Base-by-base conservation (phyloP, 2,888 invertebrate species). In the Spisula solida region DNA sequence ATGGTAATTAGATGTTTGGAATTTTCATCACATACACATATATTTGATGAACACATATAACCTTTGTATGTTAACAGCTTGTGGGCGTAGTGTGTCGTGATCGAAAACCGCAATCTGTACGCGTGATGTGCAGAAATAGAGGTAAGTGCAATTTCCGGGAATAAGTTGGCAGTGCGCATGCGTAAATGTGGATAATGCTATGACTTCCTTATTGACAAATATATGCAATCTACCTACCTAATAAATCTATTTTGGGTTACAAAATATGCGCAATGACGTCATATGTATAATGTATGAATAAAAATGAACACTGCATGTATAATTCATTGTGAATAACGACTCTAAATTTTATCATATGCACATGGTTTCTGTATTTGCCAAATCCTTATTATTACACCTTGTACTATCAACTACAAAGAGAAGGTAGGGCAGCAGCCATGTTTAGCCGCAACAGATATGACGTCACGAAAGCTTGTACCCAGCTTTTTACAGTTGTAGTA, bases 221-320 rank as follows among this genome's bases (percentile, higher is more conserved):
- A 66, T 25, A 25, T 66, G 60, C 60, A 66, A 66, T 25, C 25
- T 66, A 66, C 6, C 60, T 66, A 66, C 41, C 41, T 41, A 41
- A 41, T 41, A 41, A 25, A 25, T n/a, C 20, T 66, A 66, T 25
- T n/a, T 66, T 18, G 31, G 34, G 34, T 75, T 75, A 75, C 34
- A 75, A 75, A 75, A 18, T 75, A 31, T 75, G 75, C 75, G 31
- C 75, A 31, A 75, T 75, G 75, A 75, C 75, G 75, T 75, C 75
- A 75, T 75, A 75, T 31, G 14, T 70, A 31, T 14, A 29, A 25
- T 25, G 10, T 60, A 25, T 25, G 25, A 25, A 75, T 75, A 75
- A 75, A 34, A 75, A 75, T 75, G 34, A 75, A 75, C 34, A 75
- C 31, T 31, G 34, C 25, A 75, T 75, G 75, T 34, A 75, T 75